These are phyloP conservation scores for Rutpela maculata DNA, from an alignment of 2,888 invertebrate genomes.

Conservation along the genomic window DNA sequence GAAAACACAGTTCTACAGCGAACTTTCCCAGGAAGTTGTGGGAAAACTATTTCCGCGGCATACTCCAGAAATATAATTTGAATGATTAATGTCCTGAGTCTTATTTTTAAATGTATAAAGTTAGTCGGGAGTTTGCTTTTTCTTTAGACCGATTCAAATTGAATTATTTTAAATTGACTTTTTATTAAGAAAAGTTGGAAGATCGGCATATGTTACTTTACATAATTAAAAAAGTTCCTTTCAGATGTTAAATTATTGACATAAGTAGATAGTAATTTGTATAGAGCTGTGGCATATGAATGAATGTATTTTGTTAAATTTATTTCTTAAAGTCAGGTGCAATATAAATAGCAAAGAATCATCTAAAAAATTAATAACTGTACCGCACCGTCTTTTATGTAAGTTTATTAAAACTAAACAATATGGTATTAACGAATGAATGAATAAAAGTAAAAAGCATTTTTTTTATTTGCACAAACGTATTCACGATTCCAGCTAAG, in stretches of 20 bases:
- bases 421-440: too few species aligned
- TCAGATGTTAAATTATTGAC: background rate
- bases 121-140: background rate
- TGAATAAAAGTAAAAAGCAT: too few species aligned
- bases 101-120: background rate
- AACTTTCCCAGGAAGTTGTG: conserved; percentile 3
- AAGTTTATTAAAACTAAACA: too few species aligned
- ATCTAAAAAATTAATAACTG: too few species aligned
- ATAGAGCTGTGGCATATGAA: too few species aligned
- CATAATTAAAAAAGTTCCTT: background rate
- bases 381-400: too few species aligned
- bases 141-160: background rate
- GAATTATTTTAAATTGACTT: background rate
- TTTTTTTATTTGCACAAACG: too few species aligned
- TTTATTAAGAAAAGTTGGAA: background rate
- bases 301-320: too few species aligned
- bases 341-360: too few species aligned
- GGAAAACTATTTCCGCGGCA: conserved; percentile 8
- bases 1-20: background rate
- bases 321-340: too few species aligned
- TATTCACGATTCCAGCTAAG: too few species aligned
- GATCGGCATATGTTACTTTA: background rate
- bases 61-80: conserved; percentile 9
- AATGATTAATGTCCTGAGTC: conserved; percentile 9
- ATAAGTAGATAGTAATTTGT: background rate